Evolutionary conservation across 2,113 vertebrate species (phyloP).

Genomic region (Ailuropoda melanoleuca): DNA sequence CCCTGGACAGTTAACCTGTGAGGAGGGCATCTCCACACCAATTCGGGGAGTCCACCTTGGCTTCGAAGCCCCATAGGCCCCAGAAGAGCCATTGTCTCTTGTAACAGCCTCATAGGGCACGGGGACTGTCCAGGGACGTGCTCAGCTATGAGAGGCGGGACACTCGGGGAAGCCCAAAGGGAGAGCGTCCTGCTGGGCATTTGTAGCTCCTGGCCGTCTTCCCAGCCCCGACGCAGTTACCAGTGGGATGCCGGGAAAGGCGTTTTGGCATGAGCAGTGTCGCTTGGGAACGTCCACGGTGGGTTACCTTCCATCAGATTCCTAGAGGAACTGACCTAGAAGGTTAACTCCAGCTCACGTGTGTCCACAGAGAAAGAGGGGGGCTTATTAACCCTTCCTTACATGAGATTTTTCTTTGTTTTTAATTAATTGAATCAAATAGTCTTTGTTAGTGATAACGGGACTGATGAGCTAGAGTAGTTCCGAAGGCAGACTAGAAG

Average conservation of each 20-base stretch:
- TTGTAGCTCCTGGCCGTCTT: neutral
- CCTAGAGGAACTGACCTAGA: neutral
- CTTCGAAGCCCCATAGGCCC: neutral
- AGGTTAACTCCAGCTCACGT: neutral
- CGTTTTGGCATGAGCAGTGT: neutral
- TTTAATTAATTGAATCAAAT: neutral
- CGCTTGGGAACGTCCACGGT: neutral
- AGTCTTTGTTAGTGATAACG: neutral
- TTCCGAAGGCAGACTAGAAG: neutral
- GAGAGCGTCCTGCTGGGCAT: neutral
- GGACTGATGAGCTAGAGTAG: neutral
- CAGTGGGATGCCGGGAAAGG: neutral
- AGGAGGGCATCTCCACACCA: neutral
- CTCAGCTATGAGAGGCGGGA: neutral
- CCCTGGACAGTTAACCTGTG: neutral
- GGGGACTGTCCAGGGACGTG: neutral
- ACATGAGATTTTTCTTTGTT: neutral
- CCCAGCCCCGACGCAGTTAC: neutral
- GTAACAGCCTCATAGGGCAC: neutral
- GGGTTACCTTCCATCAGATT: neutral
- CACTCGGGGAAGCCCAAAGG: neutral
- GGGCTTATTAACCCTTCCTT: constrained; percentile 1
- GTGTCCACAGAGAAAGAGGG: neutral
- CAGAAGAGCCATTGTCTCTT: neutral
- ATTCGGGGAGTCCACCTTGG: neutral